Evolutionary conservation across 2,888 invertebrate genomes (phyloP), one percentile per base, ranked within the genome.

Genomic region (Thumatha senex): DNA sequence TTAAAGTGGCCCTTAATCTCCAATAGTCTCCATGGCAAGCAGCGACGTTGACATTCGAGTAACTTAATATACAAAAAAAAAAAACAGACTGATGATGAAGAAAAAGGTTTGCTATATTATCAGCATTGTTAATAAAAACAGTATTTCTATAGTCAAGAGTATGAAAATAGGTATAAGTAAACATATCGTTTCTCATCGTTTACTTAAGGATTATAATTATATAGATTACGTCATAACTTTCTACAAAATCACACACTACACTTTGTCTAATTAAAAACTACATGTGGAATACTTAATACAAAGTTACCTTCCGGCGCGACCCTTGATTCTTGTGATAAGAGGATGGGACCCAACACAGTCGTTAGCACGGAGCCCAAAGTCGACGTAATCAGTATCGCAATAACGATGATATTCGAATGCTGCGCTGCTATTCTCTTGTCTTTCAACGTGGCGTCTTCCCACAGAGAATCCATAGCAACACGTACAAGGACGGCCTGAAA

Each of bases 361-460:
- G 91, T 89, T 18, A 90, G 74, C 7, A 68, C 67, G 1, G 90
- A 89, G 12, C 91, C 91, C 48, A 90, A 74, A 44, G 86, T 83
- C 8, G 88, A 76, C 61, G 89, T 90, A 75, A 86, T 52, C 0
- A 91, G 61, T 57, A 90, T 86, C 11, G 89, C 89, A 63, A 90
- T 89, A 75, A 90, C 86, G 65, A 91, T 90, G 54, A 91, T 89
- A 77, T 89, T 90, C 5, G 88, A 73, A 67, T 91, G 90, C 55
- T 89, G 86, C 33, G 56, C 59, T 3, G 91, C 89, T 56, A 86
- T 83, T 52, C 66, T 68, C 51, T 68, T 78, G 66, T 91, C 91
- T 58, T 80, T 76, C 30, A 65, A 65, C 34, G 78, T 80, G 1
- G 84, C 73, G 34, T 84, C 82, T 31, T 64, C 63, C 84, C 84